Evolutionary conservation across 23 tunicate species (phyloP).

Genomic region (Styela plicata): DNA sequence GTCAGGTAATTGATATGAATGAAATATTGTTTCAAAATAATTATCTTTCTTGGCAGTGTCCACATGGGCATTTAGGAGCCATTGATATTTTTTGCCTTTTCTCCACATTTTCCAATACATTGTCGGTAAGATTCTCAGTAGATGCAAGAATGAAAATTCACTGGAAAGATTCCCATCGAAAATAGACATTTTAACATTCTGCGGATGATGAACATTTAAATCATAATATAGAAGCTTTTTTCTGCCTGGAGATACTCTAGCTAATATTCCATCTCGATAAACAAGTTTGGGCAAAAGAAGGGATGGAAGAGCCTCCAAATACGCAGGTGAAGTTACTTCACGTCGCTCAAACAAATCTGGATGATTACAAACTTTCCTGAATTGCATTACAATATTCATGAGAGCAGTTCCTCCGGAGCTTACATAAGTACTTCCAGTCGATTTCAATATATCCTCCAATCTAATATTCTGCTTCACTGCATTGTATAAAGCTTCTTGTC

Average conservation of each 20-base stretch:
- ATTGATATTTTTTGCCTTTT: not conserved
- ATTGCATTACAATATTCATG: conserved; percentile 89
- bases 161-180: not conserved
- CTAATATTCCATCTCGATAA: conserved; percentile 20
- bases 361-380: conserved; percentile 62
- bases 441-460: conserved; percentile 36
- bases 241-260: conserved; percentile 7
- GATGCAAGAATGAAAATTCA: conserved; percentile 55
- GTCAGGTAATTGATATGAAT: not conserved
- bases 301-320: not conserved
- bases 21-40: not conserved
- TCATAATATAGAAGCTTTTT: conserved; percentile 47
- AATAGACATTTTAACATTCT: conserved; percentile 28
- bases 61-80: not conserved
- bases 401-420: conserved; percentile 30
- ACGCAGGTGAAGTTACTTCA: conserved; percentile 11
- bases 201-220: conserved; percentile 53
- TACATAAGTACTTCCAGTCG: conserved; percentile 3
- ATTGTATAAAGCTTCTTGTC: conserved; percentile 55
- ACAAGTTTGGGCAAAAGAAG: conserved; percentile 11
- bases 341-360: conserved; percentile 26
- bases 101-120: conserved; percentile 33
- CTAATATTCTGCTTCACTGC: conserved; percentile 56
- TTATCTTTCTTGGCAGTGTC: not conserved
- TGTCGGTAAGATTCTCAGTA: conserved; percentile 16